Evolutionary conservation across 2,113 vertebrate genomes (phyloP), one percentile per base, ranked within the genome.

Genomic region (Percopsis transmontana): DNA sequence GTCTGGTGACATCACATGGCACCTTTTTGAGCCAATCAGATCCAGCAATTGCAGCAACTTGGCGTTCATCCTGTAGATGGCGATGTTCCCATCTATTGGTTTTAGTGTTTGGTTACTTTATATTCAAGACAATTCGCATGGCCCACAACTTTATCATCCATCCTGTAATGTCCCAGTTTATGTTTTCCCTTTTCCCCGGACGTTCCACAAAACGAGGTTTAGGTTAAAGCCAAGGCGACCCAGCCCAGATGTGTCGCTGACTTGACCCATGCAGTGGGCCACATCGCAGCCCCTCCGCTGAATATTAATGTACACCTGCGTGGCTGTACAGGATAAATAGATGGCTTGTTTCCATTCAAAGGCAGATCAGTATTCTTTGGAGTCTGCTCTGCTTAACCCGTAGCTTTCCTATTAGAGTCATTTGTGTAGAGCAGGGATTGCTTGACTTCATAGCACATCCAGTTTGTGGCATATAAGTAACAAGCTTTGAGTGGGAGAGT

Each of bases 271-370:
- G 72, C 79, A 76, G 68, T 68, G 67, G 65, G 77, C 74, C 71
- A 74, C 75, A 74, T 79, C 54, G 51, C 20, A 52, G 66, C 47
- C 48, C 45, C 67, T 70, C 71, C 20, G 42, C 69, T 84, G 89
- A 80, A 91, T 91, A 80, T 86, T 90, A 89, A 91, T 91, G 79
- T 85, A 69, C 90, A 90, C 88, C 87, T 92, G 90, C 79, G 76
- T 59, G 62, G 70, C 71, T n/a, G 77, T 1, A 3, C 67, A 38
- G 78, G 48, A 77, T 84, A 89, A 86, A 89, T 81, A 80, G 86
- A 85, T 38, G 82, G 77, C 66, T 86, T 84, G 79, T 88, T 72
- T 77, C 79, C 79, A 79, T 84, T 85, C 81, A 86, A 58, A 79
- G 79, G 78, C 65, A 56, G 70, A 78, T 70, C 70, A 42, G 63